Evolutionary conservation across 2,797 vertebrate species (phyloP), one percentile per base, ranked within the genome.

Genomic region (Manis pentadactyla): DNA sequence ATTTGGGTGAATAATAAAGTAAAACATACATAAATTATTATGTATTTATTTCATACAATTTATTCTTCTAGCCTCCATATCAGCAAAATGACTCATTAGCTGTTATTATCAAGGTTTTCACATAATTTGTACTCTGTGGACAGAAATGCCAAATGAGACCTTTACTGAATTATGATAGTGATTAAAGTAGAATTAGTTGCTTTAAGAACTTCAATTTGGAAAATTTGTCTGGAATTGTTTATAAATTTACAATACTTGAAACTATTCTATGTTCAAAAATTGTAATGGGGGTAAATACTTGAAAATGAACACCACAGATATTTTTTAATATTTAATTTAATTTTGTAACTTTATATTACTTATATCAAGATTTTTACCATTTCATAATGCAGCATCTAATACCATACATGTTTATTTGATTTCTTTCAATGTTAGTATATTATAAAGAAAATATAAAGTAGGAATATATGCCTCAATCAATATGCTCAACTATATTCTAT

Each of bases 21-120:
- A 79, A 94, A 96, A 31, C 5, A 63, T 83, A 82, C 19, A 63
- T 29, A 71, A 69, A 79, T 73, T 46, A 87, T 46, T 93, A 77
- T 25, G 21, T 61, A 19, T 81, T 73, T 87, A 51, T 71, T 61
- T 84, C 25, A 88, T 29, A 27, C 21, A 79, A 55, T 7, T 78
- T 79, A 39, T 34, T 89, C 61, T 96, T 75, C 46, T 91, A 77
- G 3, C 18, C 23, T 77, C 89, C 13, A 3, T 64, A 23, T 57
- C 29, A 86, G 53, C 17, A 86, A 86, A 82, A 86, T 87, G 39
- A 81, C 7, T 75, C 46, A 68, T 84, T 55, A 37, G 4, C 61
- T 96, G 2, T 68, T 90, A 84, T 57, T 79, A 87, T 59, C n/a
- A 86, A 61, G 4, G 3, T 59, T 94, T 87, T 93, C 34, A 84